Base-by-base conservation (phyloP, 2,888 invertebrate species). In the Eupithecia inturbata region DNA sequence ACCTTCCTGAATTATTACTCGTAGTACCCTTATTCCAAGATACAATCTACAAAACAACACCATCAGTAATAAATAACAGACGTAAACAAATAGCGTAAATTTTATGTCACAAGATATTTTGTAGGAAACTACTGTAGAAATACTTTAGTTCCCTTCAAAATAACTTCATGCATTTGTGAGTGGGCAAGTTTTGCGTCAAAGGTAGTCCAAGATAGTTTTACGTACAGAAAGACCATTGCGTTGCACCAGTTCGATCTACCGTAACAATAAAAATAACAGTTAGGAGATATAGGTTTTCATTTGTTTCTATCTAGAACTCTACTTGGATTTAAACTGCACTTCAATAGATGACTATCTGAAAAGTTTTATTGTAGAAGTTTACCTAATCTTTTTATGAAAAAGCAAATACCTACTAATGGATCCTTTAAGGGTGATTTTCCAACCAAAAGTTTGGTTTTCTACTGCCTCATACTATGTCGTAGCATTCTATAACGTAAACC, bases 101-200 rank as follows among this genome's bases (percentile, higher is more conserved):
- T 70, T 63, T 36, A 36, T 33, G 63, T n/a, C 63, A 36, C 36
- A 64, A 10, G 6, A 33, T 9, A 33, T 36, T 33, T 33, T 33
- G 6, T 33, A n/a, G 22, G 33, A 33, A 33, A 36, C 31, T 33
- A 64, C 36, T 22, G 10, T 12, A 5, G n/a, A n/a, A 64, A 33
- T 33, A 36, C 33, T 19, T 31, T 33, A 33, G 36, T 33, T 64
- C 53, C 67, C 72, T 72, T 68, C 67, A 60, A 70, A 72, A 75
- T 72, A 68, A 60, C 67, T 70, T 75, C 75, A 75, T 77, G 79
- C 77, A 78, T 80, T 76, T 73, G 79, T 73, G 72, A 78, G 75
- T 66, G 71, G 57, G 72, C 69, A 75, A 72, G 72, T 72, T 77
- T 76, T 76, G 76, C 75, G 74, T 72, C 71, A 62, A 16, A 62